A percentile compares a stretch with the other conserved stretches of the same genome.
phyloP scores from a whole-genome alignment of 2,888 invertebrate species.

The Scaptomyza reducta region DNA sequence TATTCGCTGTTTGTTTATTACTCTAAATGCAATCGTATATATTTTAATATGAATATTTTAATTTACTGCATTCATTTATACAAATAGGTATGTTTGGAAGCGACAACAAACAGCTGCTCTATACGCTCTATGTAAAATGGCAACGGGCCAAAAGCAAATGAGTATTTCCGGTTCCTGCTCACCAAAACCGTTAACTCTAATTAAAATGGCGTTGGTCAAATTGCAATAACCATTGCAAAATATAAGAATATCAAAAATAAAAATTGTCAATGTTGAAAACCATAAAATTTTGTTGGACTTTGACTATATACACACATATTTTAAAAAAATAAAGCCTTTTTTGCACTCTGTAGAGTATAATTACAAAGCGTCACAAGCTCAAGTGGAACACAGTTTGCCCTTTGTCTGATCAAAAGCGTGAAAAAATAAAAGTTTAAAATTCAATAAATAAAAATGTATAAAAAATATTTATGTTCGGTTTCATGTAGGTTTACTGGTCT shows the following conservation, averaged over 20 bases:
- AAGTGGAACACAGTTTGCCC: slow-evolving; percentile 4
- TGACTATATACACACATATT: too few species aligned
- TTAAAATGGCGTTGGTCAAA: slow-evolving; percentile 51
- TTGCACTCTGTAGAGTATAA: slow-evolving; percentile 11
- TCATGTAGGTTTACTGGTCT: slow-evolving; percentile 9
- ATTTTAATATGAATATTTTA: too few species aligned
- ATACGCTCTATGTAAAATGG: slow-evolving; percentile 25
- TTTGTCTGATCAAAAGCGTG: slow-evolving; percentile 24
- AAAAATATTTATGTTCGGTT: not conserved
- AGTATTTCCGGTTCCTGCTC: slow-evolving; percentile 52
- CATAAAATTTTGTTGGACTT: too few species aligned
- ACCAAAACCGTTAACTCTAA: slow-evolving; percentile 55
- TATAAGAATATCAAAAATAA: too few species aligned
- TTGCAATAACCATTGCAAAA: too few species aligned
- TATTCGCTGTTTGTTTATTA: too few species aligned
- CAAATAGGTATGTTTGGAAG: slow-evolving; percentile 33
- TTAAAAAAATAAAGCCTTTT: too few species aligned
- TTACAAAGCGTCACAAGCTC: slow-evolving; percentile 25
- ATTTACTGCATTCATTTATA: too few species aligned
- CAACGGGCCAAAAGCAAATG: slow-evolving; percentile 48
- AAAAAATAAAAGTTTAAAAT: slow-evolving; percentile 60
- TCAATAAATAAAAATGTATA: slow-evolving; percentile 61
- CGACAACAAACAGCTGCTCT: slow-evolving; percentile 41
- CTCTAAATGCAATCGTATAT: too few species aligned
- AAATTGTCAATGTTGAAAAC: too few species aligned